Evolutionary conservation across 2,888 invertebrate species (phyloP), one percentile per base, ranked within the genome.

Genomic region (Adelognathus sp.): DNA sequence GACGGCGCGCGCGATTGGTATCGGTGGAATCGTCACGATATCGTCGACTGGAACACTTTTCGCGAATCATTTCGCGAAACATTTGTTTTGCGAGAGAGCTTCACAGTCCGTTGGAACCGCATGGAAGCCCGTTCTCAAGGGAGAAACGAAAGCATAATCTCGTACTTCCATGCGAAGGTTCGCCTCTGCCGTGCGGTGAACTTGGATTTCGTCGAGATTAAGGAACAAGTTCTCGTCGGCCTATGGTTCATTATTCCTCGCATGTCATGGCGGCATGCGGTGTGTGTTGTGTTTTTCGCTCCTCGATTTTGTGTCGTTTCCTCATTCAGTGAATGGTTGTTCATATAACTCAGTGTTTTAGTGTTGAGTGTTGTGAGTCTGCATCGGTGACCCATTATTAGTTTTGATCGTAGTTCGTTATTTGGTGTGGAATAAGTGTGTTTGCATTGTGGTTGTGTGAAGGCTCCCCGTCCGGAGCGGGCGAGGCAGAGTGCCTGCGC

Each of bases 1-100:
- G 39, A 36, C 14, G 63, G 63, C 9, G 39, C 63, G 27, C 44
- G 44, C 6, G 63, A 63, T 41, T 63, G 63, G 63, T 63, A 63
- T 11, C 41, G 11, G 24, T 39, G 41, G 36, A 44, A 63, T 11
- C 63, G 29, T 3, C 89, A 89, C 9, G 63, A 63, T 5, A 63
- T 63, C 1, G 4, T 14, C 16, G 39, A 41, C 4, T 41, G 39
- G 39, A 14, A 41, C 11, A 2, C 11, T 2, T 36, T 36, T 36
- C 36, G 36, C 4, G 6, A 36, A 7, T n/a, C 3, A 3, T 41
- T 41, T 14, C 39, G 39, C 16, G 39, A 41, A 5, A 14, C 39
- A 1, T 41, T 41, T 14, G 39, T 41, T 2, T 5, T 41, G 5
- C 39, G 14, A 14, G 39, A 41, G 4, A 41, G 39, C 3, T 41